A percentile compares a stretch with the other conserved stretches of the same genome.
These are phyloP conservation scores for Octopus sinensis DNA, from an alignment of 1,140 invertebrate species.

Conservation along the genomic window DNA sequence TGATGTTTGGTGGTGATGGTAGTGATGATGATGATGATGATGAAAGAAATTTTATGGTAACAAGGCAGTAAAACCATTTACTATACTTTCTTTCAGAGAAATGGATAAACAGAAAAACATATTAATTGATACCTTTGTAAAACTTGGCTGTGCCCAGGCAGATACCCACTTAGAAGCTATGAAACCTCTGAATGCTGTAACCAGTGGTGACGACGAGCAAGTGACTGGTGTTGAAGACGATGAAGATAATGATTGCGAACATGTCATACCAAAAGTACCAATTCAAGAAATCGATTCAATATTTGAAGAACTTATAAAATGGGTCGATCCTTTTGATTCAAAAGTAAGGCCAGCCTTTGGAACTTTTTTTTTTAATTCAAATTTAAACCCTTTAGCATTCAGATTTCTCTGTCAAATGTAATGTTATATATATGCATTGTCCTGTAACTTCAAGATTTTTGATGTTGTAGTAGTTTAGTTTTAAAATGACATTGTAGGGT, in stretches of 20 bases:
- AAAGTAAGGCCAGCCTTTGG: slow-evolving; percentile 63
- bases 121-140: slow-evolving; percentile 74
- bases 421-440: too few relatives aligned
- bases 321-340: slow-evolving; percentile 72
- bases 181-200: neutral
- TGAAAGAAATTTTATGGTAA: neutral
- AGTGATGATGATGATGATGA: neutral
- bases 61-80: neutral
- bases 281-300: slow-evolving; percentile 66
- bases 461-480: too few relatives aligned
- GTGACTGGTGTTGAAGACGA: slow-evolving; percentile 7
- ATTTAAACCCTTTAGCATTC: neutral
- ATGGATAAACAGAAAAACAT: slow-evolving; percentile 80
- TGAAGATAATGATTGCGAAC: slow-evolving; percentile 5
- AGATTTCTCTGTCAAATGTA: too few relatives aligned
- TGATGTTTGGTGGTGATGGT: neutral
- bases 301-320: slow-evolving; percentile 73
- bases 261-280: slow-evolving; percentile 26
- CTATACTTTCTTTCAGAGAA: slow-evolving; percentile 59
- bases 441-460: too few relatives aligned
- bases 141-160: slow-evolving; percentile 62
- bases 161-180: slow-evolving; percentile 27
- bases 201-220: neutral
- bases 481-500: too few relatives aligned
- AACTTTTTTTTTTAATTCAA: neutral